Base-by-base conservation (phyloP, 2,888 invertebrate species). In the Aphidoletes aphidimyza region DNA sequence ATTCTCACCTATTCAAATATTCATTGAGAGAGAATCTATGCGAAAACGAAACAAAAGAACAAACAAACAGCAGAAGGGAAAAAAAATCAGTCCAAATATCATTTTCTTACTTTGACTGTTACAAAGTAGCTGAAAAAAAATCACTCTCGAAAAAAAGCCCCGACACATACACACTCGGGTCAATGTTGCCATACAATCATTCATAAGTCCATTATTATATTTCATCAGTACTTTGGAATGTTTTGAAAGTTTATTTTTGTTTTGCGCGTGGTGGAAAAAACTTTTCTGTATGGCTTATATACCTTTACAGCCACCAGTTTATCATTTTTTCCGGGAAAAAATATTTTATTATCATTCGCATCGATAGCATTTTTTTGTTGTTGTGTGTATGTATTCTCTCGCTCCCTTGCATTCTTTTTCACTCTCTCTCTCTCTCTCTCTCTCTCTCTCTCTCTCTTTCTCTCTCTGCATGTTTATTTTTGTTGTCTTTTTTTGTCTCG, bases 201-300 rank as follows among this genome's bases (percentile, higher is more conserved):
- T 69, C 69, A 69, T 14, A 69, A 69, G 26, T 8, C 26, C 22
- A 3, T 54, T n/a, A 54, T 54, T 54, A 54, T 54, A 54, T 54
- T 54, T 69, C 69, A 69, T 69, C 69, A 30, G 34, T 69, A 69
- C 69, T 69, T 69, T 2, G 69, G 69, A 30, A 69, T 69, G n/a
- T 69, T 54, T 26, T 14, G 5, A 69, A 69, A 69, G 30, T 69
- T 69, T 69, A 3, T 30, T 69, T 26, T 69, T 69, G 54, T 26
- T 54, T n/a, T 54, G 22, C 22, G 69, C 34, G 11, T 69, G 69
- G 5, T 14, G 14, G 34, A 69, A 69, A n/a, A n/a, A 69, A 69
- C 30, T 69, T 69, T 69, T 69, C 3, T 22, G 9, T 54, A 22
- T 54, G n/a, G 42, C 42, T 14, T 3, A 30, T 69, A 30, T 14